Evolutionary conservation across 2,888 invertebrate genomes (phyloP), one percentile per base, ranked within the genome.

Genomic region (Leptopilina drosophilae): DNA sequence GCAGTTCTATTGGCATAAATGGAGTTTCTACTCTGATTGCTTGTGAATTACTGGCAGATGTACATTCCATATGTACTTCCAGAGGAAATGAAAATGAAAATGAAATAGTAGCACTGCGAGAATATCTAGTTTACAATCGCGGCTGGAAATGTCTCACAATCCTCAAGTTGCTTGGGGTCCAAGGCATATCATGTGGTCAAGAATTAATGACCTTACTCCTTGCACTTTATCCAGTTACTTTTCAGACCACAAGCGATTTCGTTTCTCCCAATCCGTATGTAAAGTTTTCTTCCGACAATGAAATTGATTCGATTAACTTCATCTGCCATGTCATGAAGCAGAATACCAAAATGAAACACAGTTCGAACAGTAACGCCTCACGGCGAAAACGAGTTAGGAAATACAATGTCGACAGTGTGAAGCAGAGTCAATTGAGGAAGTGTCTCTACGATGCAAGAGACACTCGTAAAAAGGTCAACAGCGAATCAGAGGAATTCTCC

Each of bases 101-200:
- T 56, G 92, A 93, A 82, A 86, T 92, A 46, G 20, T 92, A 88
- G 80, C 93, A 59, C 90, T 95, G 79, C 92, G 93, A 81, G 93
- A 92, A 83, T 94, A 94, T 88, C 88, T 95, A 82, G 91, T 94
- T 53, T 93, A 93, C 0, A 95, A 94, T 46, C 92, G 94, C 64
- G 95, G 94, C 9, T 95, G 95, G 95, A 92, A 94, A 80, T 93
- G 94, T 81, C 92, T 95, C 20, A 93, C 94, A 76, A 92, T 94
- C 77, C 93, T 95, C 26, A 93, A 93, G 77, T 92, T 93, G 5
- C 89, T 95, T 11, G 94, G 94, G 0, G 93, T 94, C 2, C 88
- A 94, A 92, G 94, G 94, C 5, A 87, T 94, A 46, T 94, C 94
- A 14, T 94, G 94, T 88, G 94, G 93, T 80, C 93, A 94, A 2